Evolutionary conservation across 2,888 invertebrate genomes (phyloP).

Genomic region (Pristionchus mayeri): DNA sequence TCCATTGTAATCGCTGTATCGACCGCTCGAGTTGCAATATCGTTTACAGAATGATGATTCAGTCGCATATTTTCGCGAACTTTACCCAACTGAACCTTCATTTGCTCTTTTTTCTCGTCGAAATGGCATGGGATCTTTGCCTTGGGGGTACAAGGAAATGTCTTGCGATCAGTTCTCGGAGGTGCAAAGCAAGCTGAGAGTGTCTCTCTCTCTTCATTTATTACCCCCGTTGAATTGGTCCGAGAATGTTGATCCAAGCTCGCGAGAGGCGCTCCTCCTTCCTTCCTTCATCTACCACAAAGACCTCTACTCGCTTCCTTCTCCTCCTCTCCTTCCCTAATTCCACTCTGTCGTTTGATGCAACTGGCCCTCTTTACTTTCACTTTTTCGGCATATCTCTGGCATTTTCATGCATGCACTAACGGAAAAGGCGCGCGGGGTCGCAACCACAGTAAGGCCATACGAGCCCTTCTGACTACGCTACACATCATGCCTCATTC

Average conservation of each 20-base stretch:
- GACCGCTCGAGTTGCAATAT: too few relatives aligned
- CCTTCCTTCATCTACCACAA: neutral
- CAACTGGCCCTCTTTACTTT: slow-evolving; percentile 36
- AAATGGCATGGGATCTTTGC: neutral
- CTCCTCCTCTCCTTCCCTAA: slow-evolving; percentile 17
- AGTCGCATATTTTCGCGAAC: too few relatives aligned
- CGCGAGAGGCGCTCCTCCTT: neutral
- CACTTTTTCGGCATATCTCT: neutral
- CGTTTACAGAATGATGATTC: too few relatives aligned
- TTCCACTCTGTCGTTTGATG: slow-evolving; percentile 33
- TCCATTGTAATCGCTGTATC: too few relatives aligned
- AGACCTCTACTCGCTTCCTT: neutral
- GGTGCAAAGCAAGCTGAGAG: neutral
- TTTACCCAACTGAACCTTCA: neutral
- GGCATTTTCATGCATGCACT: neutral
- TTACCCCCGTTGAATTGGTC: slow-evolving; percentile 39
- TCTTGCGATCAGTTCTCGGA: neutral
- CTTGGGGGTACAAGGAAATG: neutral
- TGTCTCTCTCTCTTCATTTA: neutral
- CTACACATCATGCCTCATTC: neutral
- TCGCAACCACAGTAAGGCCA: too few relatives aligned
- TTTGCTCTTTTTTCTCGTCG: neutral
- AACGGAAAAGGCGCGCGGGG: neutral
- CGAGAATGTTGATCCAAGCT: slow-evolving; percentile 34
- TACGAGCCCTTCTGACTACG: neutral